A percentile compares a stretch with the other conserved stretches of the same genome.
Evolutionary conservation across 2,113 vertebrate species (phyloP).

Genomic region (human (Homo sapiens)): DNA sequence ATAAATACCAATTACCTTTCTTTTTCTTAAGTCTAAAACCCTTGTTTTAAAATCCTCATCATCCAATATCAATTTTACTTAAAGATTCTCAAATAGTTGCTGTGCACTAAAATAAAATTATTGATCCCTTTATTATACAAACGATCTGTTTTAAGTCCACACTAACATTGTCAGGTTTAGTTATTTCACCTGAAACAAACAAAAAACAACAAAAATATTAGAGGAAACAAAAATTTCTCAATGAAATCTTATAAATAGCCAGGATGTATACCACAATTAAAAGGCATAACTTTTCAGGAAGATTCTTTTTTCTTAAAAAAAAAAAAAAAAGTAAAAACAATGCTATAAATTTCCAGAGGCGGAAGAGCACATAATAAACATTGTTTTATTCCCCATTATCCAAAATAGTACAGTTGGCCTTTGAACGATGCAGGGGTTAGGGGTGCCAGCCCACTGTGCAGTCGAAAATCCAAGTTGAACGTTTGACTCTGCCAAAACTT

Average conservation of each 20-base stretch:
- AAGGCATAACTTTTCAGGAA: not conserved
- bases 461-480: not conserved
- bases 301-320: not conserved
- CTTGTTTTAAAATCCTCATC: not conserved
- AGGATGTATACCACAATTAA: not conserved
- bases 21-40: not conserved
- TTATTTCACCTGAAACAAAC: slow-evolving; percentile 23
- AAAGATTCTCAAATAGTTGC: not conserved
- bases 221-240: slow-evolving; percentile 10
- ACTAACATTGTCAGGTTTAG: not conserved
- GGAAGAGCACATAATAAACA: not conserved
- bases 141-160: not conserved
- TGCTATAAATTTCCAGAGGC: not conserved
- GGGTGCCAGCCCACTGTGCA: not conserved
- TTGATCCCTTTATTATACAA: not conserved
- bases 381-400: not conserved
- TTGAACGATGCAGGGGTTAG: not conserved
- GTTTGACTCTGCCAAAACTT: not conserved
- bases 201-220: not conserved
- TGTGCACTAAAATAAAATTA: not conserved
- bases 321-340: not conserved
- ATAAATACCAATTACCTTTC: not conserved
- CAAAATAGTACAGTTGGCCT: not conserved
- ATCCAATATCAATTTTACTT: not conserved
- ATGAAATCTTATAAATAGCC: not conserved